Percentiles rank a stretch among this genome's conserved stretches.
Conservation (phyloP, 2,797 vertebrate genomes). For the Acipenser transmontanus region DNA sequence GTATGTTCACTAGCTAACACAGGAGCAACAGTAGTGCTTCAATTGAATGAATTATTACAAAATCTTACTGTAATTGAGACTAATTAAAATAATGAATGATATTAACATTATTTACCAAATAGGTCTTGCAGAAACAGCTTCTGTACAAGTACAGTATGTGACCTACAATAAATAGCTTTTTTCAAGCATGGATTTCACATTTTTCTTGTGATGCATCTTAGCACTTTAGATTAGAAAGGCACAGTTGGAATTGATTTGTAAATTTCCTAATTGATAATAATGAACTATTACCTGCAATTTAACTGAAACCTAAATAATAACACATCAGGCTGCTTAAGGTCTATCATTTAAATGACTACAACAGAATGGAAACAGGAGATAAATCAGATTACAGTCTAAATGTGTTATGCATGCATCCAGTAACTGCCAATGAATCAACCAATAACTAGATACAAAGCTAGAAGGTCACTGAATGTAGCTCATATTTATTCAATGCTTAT, state of each 20-base stretch:
- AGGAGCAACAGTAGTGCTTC: too few species aligned
- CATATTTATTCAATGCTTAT: slow-evolving; percentile 54
- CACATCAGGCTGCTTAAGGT: slow-evolving; percentile 40
- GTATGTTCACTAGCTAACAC: too few species aligned
- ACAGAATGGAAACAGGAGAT: slow-evolving; percentile 42
- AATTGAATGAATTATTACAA: too few species aligned
- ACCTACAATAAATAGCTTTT: slow-evolving; percentile 16
- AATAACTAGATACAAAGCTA: slow-evolving; percentile 45
- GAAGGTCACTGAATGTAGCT: slow-evolving; percentile 58
- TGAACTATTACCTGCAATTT: slow-evolving; percentile 31
- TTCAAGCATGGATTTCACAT: slow-evolving; percentile 19
- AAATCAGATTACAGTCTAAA: slow-evolving; percentile 52
- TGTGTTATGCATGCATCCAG: slow-evolving; percentile 52
- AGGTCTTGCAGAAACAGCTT: background rate
- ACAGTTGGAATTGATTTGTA: slow-evolving; percentile 26
- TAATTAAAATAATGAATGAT: background rate
- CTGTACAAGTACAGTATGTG: background rate
- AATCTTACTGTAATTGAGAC: background rate
- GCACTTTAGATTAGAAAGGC: slow-evolving; percentile 11
- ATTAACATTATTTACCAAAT: too few species aligned
- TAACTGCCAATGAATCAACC: slow-evolving; percentile 57
- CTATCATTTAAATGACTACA: slow-evolving; percentile 48
- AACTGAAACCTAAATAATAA: slow-evolving; percentile 34
- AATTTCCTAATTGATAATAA: slow-evolving; percentile 39
- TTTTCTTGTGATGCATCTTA: slow-evolving; percentile 24